Percentiles rank a stretch among this genome's conserved stretches.
Evolutionary conservation across 2,113 vertebrate species (phyloP).

Genomic region (Ellobius talpinus): DNA sequence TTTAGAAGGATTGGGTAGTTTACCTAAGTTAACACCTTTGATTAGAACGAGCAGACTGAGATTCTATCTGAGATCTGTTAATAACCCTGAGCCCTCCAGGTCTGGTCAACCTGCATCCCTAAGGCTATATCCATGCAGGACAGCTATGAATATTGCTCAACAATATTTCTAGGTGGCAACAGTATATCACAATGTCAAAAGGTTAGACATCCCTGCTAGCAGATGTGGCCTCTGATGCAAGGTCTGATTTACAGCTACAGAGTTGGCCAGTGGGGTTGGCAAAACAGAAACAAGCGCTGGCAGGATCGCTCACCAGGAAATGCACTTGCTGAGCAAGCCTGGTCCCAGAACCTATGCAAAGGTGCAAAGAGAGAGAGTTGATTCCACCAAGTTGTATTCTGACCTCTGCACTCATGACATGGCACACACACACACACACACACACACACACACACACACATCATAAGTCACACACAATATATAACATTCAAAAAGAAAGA

Average conservation of each 20-base stretch:
- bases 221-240: background rate
- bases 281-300: background rate
- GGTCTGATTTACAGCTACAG: background rate
- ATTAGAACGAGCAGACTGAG: background rate
- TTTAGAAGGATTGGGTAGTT: background rate
- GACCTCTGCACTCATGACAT: background rate
- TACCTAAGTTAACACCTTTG: background rate
- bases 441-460: background rate
- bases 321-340: background rate
- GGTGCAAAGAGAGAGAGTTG: background rate
- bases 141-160: no score
- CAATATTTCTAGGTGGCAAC: background rate
- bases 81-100: background rate
- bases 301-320: background rate
- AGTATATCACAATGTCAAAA: background rate
- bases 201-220: background rate
- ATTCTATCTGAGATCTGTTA: background rate
- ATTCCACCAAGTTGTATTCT: background rate
- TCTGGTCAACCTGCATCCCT: background rate
- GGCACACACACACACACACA: background rate
- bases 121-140: no score
- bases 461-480: background rate
- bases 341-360: background rate
- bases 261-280: background rate
- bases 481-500: background rate